Evolutionary conservation across 2,113 vertebrate species (phyloP).

Genomic region (Nicator chloris): DNA sequence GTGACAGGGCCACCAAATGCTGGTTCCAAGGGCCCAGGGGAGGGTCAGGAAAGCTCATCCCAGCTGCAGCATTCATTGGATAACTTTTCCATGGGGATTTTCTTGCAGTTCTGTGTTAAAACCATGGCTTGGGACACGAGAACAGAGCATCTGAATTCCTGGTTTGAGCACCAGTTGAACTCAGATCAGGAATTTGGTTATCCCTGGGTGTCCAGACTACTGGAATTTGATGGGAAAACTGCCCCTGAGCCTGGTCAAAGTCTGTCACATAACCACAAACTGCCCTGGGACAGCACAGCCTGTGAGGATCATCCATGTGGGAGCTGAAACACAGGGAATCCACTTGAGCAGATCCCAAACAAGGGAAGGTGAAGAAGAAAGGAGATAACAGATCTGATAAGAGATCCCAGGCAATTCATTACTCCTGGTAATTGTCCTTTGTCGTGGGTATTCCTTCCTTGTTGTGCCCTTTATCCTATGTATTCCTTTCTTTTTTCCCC

Average conservation of each 20-base stretch:
- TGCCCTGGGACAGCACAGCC: not conserved
- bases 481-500: not conserved
- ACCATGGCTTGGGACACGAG: accelerated
- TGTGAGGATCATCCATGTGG: accelerated
- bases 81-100: not conserved
- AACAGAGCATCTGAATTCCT: not conserved
- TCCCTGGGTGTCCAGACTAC: not conserved
- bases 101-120: not conserved
- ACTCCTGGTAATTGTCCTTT: not conserved
- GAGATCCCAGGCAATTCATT: not conserved
- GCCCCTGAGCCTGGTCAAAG: not conserved
- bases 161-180: accelerated
- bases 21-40: not conserved
- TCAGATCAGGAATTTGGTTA: too few species aligned
- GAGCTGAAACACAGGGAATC: not conserved
- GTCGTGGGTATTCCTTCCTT: not conserved
- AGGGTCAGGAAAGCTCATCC: not conserved
- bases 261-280: not conserved
- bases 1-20: not conserved
- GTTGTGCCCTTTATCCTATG: not conserved
- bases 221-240: not conserved
- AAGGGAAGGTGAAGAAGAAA: not conserved
- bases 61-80: not conserved
- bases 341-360: not conserved
- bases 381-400: not conserved